Evolutionary conservation across 37 sponge, comb jelly and placozoan species (phyloP), one percentile per base, ranked within the genome.

Genomic region (Ianthella basta): DNA sequence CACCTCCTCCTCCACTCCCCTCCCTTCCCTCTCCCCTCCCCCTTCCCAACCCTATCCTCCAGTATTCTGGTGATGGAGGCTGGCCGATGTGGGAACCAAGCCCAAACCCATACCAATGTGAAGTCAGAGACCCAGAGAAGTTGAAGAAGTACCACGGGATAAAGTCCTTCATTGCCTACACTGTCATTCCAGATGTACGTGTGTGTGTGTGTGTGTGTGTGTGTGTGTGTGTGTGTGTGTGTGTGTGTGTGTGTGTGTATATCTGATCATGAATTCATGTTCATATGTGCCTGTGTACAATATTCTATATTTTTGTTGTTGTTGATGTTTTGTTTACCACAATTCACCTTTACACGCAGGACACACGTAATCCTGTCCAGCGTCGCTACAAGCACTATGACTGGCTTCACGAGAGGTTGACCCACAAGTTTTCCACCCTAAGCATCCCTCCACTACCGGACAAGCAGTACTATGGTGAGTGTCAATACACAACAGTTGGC

Each of bases 361-460:
- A 70, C 60, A 37, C 83, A 40, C 16, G 61, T 25, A 54, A 27
- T 67, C 60, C 87, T 19, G 95, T 96, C 63, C 82, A 89, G 74
- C 86, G 94, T 23, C 89, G 97, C 15, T 96, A 89, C 94, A 93
- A 93, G 77, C 94, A 96, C 65, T 96, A 93, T 38, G 94, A 89
- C 88, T 93, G 99, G 99, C 91, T 98, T 0, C 96, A 98, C 59
- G 95, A 92, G 24, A 73, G 99, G 50, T 86, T 98, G 39, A 64
- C 60, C 34, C 90, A 92, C 56, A 96, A 96, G 90, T 98, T 98
- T 74, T 88, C 96, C 33, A 37, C 87, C 39, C 70, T 92, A 29
- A 66, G 77, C 56, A 87, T 98, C 13, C 99, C 99, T 61, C 96
- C 96, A 19, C 97, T 98, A 1, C 99, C 99, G 32, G 99, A 98